phyloP scores from a whole-genome alignment of 2,888 invertebrate species.

The Aphelenchoides bicaudatus region DNA sequence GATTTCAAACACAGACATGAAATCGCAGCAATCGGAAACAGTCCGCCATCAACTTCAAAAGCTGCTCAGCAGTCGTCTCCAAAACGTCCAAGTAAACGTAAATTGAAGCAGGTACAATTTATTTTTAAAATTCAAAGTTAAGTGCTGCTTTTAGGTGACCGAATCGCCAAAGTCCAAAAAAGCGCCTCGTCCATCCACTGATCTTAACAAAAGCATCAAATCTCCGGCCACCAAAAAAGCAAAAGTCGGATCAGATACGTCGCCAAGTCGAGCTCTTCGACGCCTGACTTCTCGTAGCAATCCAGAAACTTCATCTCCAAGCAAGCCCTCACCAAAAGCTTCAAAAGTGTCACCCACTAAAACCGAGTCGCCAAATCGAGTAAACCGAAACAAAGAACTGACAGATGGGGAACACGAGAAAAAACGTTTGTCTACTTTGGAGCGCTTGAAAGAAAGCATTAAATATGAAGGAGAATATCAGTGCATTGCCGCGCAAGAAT shows the following conservation, averaged over 20 bases:
- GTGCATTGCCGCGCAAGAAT: slow-evolving; percentile 13
- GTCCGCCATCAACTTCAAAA: background rate
- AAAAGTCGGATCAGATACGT: background rate
- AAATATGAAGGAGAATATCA: background rate
- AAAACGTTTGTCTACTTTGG: background rate
- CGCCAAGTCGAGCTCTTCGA: background rate
- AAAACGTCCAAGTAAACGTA: background rate
- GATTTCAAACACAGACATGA: no score
- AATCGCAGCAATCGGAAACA: no score
- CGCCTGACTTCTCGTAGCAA: no score
- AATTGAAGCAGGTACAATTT: background rate
- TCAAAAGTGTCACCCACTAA: background rate
- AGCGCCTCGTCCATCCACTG: background rate
- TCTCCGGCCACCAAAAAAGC: background rate
- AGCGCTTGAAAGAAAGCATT: background rate
- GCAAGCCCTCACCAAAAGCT: no score
- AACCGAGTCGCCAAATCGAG: background rate
- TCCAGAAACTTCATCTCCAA: no score
- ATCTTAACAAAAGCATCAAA: background rate
- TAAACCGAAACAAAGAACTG: background rate
- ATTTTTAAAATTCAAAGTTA: background rate
- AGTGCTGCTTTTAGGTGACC: background rate
- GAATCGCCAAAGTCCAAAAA: background rate
- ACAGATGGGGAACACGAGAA: slow-evolving; percentile 11
- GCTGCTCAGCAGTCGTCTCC: background rate